Evolutionary conservation across 2,888 invertebrate species (phyloP), one percentile per base, ranked within the genome.

Genomic region (Geotrupes spiniger): DNA sequence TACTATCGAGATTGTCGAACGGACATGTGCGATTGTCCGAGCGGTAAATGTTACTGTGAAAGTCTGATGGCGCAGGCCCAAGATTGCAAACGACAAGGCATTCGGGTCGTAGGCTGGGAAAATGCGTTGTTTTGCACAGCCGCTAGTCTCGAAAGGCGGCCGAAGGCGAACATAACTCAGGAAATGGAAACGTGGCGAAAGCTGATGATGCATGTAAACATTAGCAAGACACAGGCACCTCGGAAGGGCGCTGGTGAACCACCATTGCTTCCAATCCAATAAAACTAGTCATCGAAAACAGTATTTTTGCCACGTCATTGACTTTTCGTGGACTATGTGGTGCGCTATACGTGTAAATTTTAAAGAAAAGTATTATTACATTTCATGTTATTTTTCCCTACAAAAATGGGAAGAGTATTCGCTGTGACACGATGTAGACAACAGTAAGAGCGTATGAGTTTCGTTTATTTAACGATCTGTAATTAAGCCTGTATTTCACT

Each of bases 41-140:
- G 81, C 9, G 80, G 81, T 48, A 79, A 81, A 63, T 95, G 95
- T 63, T 89, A 92, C 69, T 95, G 95, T 71, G 92, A 93, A 59
- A 88, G 92, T 52, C 84, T 94, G 63, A 84, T 86, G 44, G 94
- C 94, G 2, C 95, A 94, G 67, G 89, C 89, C 1, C 84, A 91
- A 56, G 92, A 92, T 70, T 95, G 95, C 67, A 79, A 84, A 53
- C 78, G 92, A 14, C 72, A 88, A 29, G 92, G 92, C 0, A 85
- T 87, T 1, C 77, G 80, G 51, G 74, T 89, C 38, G 76, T 76
- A 0, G 79, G 84, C 56, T 93, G 92, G 92, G 78, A 84, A 51
- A 76, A 77, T 38, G 47, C 27, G 10, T n/a, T 41, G 9, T 55
- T 54, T 28, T 60, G 60, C 36, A 17, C 42, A 6, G 39, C 29